Evolutionary conservation across 2,888 invertebrate species (phyloP).

Genomic region (Drosophila anomalata): DNA sequence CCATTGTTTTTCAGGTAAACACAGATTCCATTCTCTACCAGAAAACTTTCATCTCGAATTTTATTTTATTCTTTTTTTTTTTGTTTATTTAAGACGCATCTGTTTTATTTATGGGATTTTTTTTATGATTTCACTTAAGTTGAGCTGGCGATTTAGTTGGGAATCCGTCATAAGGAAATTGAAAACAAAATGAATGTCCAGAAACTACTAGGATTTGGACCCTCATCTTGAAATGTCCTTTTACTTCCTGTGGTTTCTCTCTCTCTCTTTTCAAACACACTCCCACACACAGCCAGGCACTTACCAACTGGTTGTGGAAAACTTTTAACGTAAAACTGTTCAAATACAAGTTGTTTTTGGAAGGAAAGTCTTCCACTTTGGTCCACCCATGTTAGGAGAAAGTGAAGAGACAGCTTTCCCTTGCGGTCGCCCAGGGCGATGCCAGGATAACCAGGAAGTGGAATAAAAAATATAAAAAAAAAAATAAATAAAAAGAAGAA

Average conservation of each 20-base stretch:
- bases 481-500: constrained; percentile 2
- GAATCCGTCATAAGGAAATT: constrained; percentile 12
- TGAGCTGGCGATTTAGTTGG: background rate
- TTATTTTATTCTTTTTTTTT: constrained; percentile 3
- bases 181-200: constrained; percentile 13
- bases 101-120: constrained; percentile 1
- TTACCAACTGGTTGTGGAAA: constrained; percentile 14
- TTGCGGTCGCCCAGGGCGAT: constrained; percentile 28
- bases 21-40: constrained; percentile 2
- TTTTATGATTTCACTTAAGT: constrained; percentile 11
- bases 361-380: background rate
- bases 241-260: constrained; percentile 6
- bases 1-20: constrained; percentile 37
- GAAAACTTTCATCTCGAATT: constrained; percentile 27
- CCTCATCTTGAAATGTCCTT: constrained; percentile 24
- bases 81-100: constrained; percentile 19
- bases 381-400: constrained; percentile 17
- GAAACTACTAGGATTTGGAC: constrained; percentile 35
- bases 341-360: constrained; percentile 37
- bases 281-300: background rate
- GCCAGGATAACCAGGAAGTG: constrained; percentile 23
- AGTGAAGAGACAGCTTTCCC: constrained; percentile 4
- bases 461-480: constrained; percentile 6
- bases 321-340: constrained; percentile 46
- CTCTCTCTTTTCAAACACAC: constrained; percentile 8